phyloP scores from a whole-genome alignment of 2,888 invertebrate genomes.

The Schizotus pectinicornis region DNA sequence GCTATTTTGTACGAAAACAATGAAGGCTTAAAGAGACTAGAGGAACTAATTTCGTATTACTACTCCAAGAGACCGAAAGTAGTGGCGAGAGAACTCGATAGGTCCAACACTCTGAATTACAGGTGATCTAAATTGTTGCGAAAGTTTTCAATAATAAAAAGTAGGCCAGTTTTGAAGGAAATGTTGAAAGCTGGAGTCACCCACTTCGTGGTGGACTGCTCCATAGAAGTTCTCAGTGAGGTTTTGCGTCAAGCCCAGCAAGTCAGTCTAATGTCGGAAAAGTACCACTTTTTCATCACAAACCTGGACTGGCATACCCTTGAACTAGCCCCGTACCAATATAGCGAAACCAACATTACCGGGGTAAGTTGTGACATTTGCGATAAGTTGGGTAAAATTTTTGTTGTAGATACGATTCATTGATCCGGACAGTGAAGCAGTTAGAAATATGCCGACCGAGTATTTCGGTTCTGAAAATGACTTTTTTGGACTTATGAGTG shows the following conservation, averaged over 20 bases:
- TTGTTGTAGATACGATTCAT: slow-evolving; percentile 64
- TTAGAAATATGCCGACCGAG: slow-evolving; percentile 40
- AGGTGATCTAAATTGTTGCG: slow-evolving; percentile 55
- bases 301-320: slow-evolving; percentile 66
- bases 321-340: slow-evolving; percentile 63
- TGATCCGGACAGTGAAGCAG: slow-evolving; percentile 63
- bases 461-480: slow-evolving; percentile 11
- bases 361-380: slow-evolving; percentile 49
- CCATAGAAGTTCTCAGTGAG: slow-evolving; percentile 57
- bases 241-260: slow-evolving; percentile 65
- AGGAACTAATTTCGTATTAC: slow-evolving; percentile 62
- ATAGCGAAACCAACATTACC: slow-evolving; percentile 67
- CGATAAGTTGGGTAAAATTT: not conserved
- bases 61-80: slow-evolving; percentile 54
- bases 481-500: slow-evolving; percentile 24
- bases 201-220: slow-evolving; percentile 63
- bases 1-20: slow-evolving; percentile 82
- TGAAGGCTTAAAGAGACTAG: slow-evolving; percentile 63
- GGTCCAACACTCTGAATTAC: slow-evolving; percentile 57
- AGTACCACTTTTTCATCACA: slow-evolving; percentile 64
- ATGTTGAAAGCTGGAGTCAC: slow-evolving; percentile 59
- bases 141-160: no score
- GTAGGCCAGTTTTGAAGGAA: slow-evolving; percentile 57
- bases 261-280: slow-evolving; percentile 66
- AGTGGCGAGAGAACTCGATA: slow-evolving; percentile 58